Base-by-base conservation (phyloP, 2,797 vertebrate species). In the Pseudotriccus pelzelni region DNA sequence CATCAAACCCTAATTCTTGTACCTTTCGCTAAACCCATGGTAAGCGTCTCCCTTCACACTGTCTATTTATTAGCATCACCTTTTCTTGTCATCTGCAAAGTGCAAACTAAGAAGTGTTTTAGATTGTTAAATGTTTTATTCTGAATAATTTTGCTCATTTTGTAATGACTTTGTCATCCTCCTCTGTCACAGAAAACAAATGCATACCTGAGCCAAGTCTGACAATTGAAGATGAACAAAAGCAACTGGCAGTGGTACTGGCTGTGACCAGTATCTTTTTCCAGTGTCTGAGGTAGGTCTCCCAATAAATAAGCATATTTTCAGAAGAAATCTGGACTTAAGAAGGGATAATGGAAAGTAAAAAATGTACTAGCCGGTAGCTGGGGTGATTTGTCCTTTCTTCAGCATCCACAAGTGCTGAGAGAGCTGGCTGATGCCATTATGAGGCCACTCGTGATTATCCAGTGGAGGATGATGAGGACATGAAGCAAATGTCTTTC, bases 381-480 rank as follows among this genome's bases (percentile, higher is more conserved):
- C 14, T 43, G 60, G 39, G 28, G 32, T 63, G 39, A 43, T 43
- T 23, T 23, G 14, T 63, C 21, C 4, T 3, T 43, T 32, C 28
- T 32, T 63, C 39, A 43, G 28, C 20, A 63, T 32, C 7, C 39
- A 41, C 10, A 63, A 16, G 20, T 32, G 28, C 30, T 63, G 28
- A 43, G 28, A 62, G 39, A 32, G 28, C 28, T 32, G 28, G 20
- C 10, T 43, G 28, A 22, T 32, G 39, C 11, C 28, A 43, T 43
- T 32, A 32, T 17, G 10, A 63, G 30, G 39, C 41, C 41, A 43
- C 30, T 6, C 21, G 32, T 43, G 39, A 63, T 63, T 63, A 63
- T n/a, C 7, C 10, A 24, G 21, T 43, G 37, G 37, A 58, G 6
- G 24, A 50, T 64, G 24, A 17, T 44, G 28, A 0, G 0, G 30